Conservation (phyloP, 2,797 vertebrate species). For the Prunella strophiata region DNA sequence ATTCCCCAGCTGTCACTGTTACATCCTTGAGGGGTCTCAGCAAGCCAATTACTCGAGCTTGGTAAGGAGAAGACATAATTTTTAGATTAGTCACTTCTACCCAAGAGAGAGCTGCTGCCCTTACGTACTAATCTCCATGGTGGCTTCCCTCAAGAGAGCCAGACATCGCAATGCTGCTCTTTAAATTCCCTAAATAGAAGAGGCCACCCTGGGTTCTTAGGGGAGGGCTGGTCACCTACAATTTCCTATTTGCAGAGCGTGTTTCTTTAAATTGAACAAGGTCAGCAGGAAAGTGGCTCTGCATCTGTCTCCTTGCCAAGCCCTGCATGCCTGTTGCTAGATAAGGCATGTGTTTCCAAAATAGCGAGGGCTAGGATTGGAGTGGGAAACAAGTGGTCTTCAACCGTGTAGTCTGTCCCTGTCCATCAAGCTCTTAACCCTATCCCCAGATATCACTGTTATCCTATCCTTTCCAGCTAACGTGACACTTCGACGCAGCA, state of each 20-base stretch:
- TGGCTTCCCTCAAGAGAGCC: constrained; percentile 76
- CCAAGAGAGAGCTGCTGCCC: constrained; percentile 67
- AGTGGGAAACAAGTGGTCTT: constrained; percentile 81
- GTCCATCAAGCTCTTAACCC: constrained; percentile 74
- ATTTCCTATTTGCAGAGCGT: constrained; percentile 80
- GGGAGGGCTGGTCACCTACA: constrained; percentile 71
- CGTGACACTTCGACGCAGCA: constrained; percentile 17
- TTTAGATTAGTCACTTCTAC: constrained; percentile 77
- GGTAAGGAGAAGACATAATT: constrained; percentile 86
- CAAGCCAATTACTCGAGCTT: constrained; percentile 92
- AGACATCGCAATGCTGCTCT: constrained; percentile 72
- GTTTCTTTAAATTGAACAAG: constrained; percentile 80
- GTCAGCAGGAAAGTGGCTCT: constrained; percentile 79
- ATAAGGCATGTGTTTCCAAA: constrained; percentile 93
- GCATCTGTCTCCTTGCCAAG: constrained; percentile 84
- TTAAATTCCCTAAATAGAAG: constrained; percentile 79
- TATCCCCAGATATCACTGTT: constrained; percentile 80
- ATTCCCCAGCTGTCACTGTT: constrained; percentile 95
- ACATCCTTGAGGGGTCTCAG: constrained; percentile 89
- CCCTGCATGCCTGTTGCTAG: constrained; percentile 78
- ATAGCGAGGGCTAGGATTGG: constrained; percentile 88
- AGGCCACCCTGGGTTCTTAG: constrained; percentile 56
- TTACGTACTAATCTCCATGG: constrained; percentile 79
- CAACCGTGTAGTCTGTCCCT: constrained; percentile 65
- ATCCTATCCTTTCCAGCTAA: constrained; percentile 56